Base-by-base conservation (phyloP, 2,888 invertebrate genomes). In the Pandemis cinnamomeana region DNA sequence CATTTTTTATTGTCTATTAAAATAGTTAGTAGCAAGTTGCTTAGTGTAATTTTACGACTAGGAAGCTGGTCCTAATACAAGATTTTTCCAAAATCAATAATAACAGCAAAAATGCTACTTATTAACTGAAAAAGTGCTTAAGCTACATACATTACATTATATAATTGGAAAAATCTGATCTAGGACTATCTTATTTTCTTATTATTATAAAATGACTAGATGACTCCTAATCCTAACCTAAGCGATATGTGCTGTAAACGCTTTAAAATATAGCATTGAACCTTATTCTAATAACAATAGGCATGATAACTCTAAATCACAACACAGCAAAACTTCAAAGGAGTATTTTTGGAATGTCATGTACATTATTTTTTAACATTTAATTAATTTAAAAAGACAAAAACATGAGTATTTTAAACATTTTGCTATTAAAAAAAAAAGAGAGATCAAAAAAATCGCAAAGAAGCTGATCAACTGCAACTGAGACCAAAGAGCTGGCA, bases 181-280 rank as follows among this genome's bases (percentile, higher is more conserved):
- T 61, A 70, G 44, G 20, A 70, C 53, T 44, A 69, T 64, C 11
- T 10, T 46, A 46, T 46, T 53, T 53, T 15, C 10, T 48, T 15
- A 15, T 27, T 58, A 72, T 68, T 27, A 10, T 79, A 77, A 77
- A 20, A 70, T 82, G 83, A 84, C 84, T 85, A 83, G 83, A 83
- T 82, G 80, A 80, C 6, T 72, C 58, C 46, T 46, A 46, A 46
- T 36, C 46, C 71, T 79, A 80, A 77, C 74, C 81, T 85, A 86
- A 75, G 87, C 84, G 88, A 89, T 89, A 89, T 89, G 89, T 89
- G 84, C 83, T 78, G 77, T 79, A 81, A 82, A 84, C 78, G 79
- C 82, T 81, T 80, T 80, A 78, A 88, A 87, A 36, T 87, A 83
- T 81, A 85, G 82, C 84, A 81, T 82, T 80, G 76, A 84, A 79